A percentile compares a stretch with the other conserved stretches of the same genome.
Evolutionary conservation across 1,140 invertebrate species (phyloP).

Genomic region (Eubasilissa regina): DNA sequence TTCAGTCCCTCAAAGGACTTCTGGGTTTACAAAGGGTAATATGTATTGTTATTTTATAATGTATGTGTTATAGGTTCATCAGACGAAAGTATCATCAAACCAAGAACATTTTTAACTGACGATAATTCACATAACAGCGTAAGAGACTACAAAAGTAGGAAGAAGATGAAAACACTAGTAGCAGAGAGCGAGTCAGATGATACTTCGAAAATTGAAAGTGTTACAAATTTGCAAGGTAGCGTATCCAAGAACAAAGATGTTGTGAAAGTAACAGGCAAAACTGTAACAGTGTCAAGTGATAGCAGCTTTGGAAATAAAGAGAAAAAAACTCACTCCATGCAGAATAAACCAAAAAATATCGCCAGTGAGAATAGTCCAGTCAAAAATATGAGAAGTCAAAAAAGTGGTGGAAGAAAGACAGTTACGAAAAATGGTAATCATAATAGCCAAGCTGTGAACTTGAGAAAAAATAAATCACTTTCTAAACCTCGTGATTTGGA

Average conservation of each 20-base stretch:
- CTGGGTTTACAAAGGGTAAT: too few relatives aligned
- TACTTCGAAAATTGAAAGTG: not conserved
- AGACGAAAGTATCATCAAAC: constrained; percentile 33
- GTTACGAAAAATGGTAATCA: not conserved
- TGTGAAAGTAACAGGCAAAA: constrained; percentile 14
- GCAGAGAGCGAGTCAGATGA: constrained; percentile 11
- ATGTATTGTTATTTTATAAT: not conserved
- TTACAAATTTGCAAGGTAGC: not conserved
- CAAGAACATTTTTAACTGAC: not conserved
- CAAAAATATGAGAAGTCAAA: constrained; percentile 24
- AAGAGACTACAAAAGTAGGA: not conserved
- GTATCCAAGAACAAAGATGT: not conserved
- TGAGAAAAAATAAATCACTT: not conserved
- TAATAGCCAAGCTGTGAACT: not conserved
- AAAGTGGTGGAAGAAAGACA: not conserved
- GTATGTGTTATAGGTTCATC: constrained; percentile 17
- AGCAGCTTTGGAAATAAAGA: constrained; percentile 3
- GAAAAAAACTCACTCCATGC: not conserved
- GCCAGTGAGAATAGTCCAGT: constrained; percentile 7
- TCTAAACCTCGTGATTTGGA: not conserved
- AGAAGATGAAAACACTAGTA: not conserved
- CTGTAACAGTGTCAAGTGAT: constrained; percentile 3
- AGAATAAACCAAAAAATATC: constrained; percentile 28
- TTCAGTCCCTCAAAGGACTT: too few relatives aligned
- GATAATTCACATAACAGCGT: not conserved